Base-by-base conservation (phyloP, 2,797 vertebrate species). In the Spizella passerina region DNA sequence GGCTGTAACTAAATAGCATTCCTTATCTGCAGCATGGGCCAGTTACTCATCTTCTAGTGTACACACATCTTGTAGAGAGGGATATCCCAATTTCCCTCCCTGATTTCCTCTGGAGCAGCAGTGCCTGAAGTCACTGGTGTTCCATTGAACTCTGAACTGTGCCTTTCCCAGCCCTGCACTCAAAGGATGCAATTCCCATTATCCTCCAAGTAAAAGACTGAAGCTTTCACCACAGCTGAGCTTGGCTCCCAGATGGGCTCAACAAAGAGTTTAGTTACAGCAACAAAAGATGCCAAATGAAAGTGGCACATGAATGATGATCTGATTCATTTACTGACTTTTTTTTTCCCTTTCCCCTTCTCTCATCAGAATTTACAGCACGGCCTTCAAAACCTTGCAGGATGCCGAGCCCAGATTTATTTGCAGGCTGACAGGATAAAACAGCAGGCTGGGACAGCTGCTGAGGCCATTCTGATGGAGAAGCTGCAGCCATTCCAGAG, bases 331-430 rank as follows among this genome's bases (percentile, higher is more conserved):
- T 90, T 80, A 68, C 44, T 94, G 88, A 59, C 63, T 71, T 64
- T 7, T 71, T 5, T 64, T 71, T 26, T 4, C 29, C 38, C 24
- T 81, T 85, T 79, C 18, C 19, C 22, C 47, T 91, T 95, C 55
- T 82, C 64, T 72, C 59, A 83, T 57, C 85, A 98, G 98, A 97
- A 97, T 68, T 92, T 98, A 66, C 97, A 97, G 63, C 49, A 41
- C 4, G 93, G 91, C 22, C 96, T 98, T 32, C 96, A 94, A 34
- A 96, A 94, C 55, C 81, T 97, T 5, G 84, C 84, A 83, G 96
- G 88, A 50, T 92, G 73, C 56, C 69, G 84, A 78, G 66, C 93
- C 21, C 96, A 97, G 60, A 95, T 96, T 81, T 91, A 96, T 26
- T 32, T 91, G 39, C 52, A 96, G 84, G 91, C 97, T 59, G 95